Base-by-base conservation (phyloP, 2,888 invertebrate genomes). In the Synanthedon formicaeformis region DNA sequence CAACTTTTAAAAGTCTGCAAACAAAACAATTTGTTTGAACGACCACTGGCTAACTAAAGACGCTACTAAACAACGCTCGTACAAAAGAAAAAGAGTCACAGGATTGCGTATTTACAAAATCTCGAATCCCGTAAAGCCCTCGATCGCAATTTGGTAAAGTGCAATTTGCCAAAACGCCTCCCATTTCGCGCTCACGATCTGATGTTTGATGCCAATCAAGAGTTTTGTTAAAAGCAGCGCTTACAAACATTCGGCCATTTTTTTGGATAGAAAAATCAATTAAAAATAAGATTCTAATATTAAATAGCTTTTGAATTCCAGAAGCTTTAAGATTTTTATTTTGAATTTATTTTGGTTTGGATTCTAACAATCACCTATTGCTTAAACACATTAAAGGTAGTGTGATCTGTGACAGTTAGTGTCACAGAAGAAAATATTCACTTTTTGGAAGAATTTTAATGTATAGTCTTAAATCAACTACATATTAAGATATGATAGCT, bases 141-240 rank as follows among this genome's bases (percentile, higher is more conserved):
- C 59, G 53, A 60, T 62, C 54, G 64, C 65, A 73, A 74, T 73
- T 66, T 65, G 54, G 63, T 60, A 65, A 65, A 73, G 73, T 71
- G 71, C 69, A 66, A 66, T 66, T 67, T 62, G 59, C 55, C 54
- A 61, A 60, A 63, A 65, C 61, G 64, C 62, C 60, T 63, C 56
- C 55, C 58, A 53, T 40, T 57, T 52, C 55, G 51, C 54, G 57
- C 52, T 40, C 51, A 14, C 18, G 18, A 51, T 51, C 51, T 51
- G 41, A 51, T 51, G 51, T 61, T 63, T 62, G 65, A 62, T 64
- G 63, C 65, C 67, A 66, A 70, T 68, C 65, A 63, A 63, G 56
- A 52, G 57, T 59, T 63, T 54, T 52, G 54, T 18, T 18, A 51
- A 51, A 51, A 52, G 52, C 55, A 59, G 60, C 53, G 56, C 60